Conservation (phyloP, 2,888 invertebrate species). For the Ornithoptera priamus region DNA sequence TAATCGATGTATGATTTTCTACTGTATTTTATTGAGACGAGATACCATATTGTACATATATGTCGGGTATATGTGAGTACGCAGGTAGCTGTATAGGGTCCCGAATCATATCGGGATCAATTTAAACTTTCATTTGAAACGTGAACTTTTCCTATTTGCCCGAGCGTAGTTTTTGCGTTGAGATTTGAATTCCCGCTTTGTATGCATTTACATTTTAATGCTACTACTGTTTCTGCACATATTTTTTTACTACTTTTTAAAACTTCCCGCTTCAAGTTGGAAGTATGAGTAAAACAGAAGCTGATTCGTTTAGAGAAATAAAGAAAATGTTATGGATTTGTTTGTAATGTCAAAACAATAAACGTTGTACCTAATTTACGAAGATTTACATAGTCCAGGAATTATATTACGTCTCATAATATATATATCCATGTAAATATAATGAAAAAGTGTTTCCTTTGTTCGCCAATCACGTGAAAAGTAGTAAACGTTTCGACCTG, state of each 20-base stretch:
- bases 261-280: neutral
- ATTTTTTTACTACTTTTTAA: neutral
- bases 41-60: neutral
- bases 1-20: too few species aligned
- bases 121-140: conserved; percentile 1
- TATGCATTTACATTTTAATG: neutral
- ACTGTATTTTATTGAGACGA: neutral
- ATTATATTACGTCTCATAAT: too few species aligned
- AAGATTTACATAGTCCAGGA: neutral
- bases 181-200: neutral
- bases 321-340: neutral
- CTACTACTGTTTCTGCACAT: neutral
- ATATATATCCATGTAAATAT: too few species aligned
- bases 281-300: neutral
- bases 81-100: neutral
- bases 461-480: too few species aligned
- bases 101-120: neutral
- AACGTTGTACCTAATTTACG: neutral
- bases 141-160: neutral
- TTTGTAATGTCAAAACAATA: neutral
- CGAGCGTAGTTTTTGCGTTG: neutral
- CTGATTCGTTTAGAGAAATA: neutral
- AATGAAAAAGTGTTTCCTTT: too few species aligned
- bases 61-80: neutral
- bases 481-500: too few species aligned